Percentiles rank a stretch among this genome's conserved stretches.
Conservation (phyloP, 1,140 invertebrate genomes). For the Frieseomelitta varia region DNA sequence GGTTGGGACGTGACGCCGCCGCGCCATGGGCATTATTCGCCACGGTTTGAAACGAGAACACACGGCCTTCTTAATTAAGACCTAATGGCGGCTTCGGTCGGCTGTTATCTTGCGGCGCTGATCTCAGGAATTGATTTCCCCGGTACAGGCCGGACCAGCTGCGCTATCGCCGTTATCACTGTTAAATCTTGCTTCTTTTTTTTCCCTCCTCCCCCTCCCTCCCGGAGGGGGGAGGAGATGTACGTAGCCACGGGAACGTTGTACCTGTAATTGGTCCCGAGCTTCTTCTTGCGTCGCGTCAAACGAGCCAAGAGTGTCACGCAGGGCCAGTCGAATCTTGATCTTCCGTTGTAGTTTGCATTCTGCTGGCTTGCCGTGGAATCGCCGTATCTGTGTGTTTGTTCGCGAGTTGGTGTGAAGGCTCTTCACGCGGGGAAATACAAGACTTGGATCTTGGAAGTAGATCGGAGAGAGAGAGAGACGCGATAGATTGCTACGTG, state of each 20-base stretch:
- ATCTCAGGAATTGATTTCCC: conserved; percentile 61
- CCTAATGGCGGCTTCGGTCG: conserved; percentile 48
- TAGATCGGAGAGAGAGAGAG: too few species aligned
- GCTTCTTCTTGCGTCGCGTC: neutral
- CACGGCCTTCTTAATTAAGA: conserved; percentile 59
- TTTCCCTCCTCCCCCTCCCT: too few species aligned
- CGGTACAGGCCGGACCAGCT: neutral
- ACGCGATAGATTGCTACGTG: too few species aligned
- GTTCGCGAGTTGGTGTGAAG: neutral
- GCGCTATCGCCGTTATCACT: conserved; percentile 24
- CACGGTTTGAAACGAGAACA: conserved; percentile 16
- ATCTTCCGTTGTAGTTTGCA: neutral
- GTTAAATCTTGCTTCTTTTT: neutral
- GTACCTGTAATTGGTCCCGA: conserved; percentile 28
- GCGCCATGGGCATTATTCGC: conserved; percentile 47
- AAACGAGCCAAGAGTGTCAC: neutral
- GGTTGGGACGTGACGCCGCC: conserved; percentile 39
- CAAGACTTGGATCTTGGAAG: too few species aligned
- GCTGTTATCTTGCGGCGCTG: conserved; percentile 47
- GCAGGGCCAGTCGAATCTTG: neutral
- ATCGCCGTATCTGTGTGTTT: neutral
- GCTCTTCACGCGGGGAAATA: too few species aligned
- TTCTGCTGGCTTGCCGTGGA: neutral
- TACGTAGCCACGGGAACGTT: neutral
- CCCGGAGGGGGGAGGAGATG: too few species aligned